Percentiles rank a stretch among this genome's conserved stretches.
Evolutionary conservation across 2,888 invertebrate species (phyloP).

Genomic region (Branchinecta sandiegonensis): DNA sequence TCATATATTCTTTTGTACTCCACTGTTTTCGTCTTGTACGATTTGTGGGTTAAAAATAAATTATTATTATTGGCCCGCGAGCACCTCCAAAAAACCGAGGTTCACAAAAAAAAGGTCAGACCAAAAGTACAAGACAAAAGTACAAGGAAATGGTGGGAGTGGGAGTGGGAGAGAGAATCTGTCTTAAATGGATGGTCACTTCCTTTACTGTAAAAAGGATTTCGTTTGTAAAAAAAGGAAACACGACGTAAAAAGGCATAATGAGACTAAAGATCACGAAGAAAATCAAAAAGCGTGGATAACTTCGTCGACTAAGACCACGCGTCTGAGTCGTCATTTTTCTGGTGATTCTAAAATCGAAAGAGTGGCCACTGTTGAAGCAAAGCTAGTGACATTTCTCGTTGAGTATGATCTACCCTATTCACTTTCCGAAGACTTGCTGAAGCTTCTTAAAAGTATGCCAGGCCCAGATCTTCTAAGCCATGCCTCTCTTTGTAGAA

Average conservation of each 20-base stretch:
- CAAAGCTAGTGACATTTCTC: slow-evolving; percentile 12
- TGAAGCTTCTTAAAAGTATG: slow-evolving; percentile 10
- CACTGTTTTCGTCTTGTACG: no score
- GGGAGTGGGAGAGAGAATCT: no score
- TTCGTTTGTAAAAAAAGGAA: slow-evolving; percentile 13
- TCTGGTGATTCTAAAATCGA: slow-evolving; percentile 4
- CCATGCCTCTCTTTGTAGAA: not conserved
- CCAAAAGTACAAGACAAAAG: not conserved
- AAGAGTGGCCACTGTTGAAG: slow-evolving; percentile 7
- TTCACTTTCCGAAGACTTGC: slow-evolving; percentile 6
- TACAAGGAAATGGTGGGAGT: no score
- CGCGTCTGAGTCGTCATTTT: not conserved
- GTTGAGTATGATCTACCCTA: slow-evolving; percentile 12
- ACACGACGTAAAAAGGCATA: slow-evolving; percentile 1
- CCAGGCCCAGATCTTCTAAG: slow-evolving; percentile 6
- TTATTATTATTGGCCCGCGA: not conserved
- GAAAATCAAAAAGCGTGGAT: slow-evolving; percentile 8
- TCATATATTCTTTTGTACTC: no score
- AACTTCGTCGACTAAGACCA: slow-evolving; percentile 9
- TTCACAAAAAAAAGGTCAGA: slow-evolving; percentile 2
- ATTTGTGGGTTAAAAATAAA: no score
- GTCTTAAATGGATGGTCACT: no score
- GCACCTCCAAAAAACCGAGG: not conserved
- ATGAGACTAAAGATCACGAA: slow-evolving; percentile 11
- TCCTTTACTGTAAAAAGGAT: slow-evolving; percentile 8